Evolutionary conservation across 2,113 vertebrate genomes (phyloP).

Genomic region (Pongo pygmaeus): DNA sequence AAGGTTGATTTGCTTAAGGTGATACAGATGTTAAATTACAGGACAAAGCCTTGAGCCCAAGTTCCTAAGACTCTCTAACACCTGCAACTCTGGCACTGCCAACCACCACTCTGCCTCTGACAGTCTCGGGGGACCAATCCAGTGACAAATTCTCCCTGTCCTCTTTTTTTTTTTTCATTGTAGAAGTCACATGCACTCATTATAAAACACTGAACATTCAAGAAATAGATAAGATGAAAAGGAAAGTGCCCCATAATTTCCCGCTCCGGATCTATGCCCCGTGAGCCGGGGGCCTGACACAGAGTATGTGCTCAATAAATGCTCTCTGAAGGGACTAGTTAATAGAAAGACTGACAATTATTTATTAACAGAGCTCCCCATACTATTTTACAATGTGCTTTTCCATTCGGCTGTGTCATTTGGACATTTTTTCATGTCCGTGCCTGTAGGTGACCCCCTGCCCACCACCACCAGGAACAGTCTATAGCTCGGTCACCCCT

Average conservation of each 20-base stretch:
- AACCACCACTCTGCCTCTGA: background rate
- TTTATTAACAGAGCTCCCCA: background rate
- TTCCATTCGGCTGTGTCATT: background rate
- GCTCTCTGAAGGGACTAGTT: background rate
- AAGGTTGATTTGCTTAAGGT: background rate
- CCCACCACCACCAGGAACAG: background rate
- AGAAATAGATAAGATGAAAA: background rate
- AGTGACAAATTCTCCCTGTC: background rate
- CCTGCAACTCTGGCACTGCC: background rate
- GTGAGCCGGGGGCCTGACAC: background rate
- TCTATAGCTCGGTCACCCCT: background rate
- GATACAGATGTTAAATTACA: background rate
- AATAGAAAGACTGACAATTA: background rate
- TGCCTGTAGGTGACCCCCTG: background rate
- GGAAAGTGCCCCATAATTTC: background rate
- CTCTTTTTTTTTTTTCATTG: background rate
- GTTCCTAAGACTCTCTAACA: background rate
- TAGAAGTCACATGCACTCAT: background rate
- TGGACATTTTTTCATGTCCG: fast-evolving
- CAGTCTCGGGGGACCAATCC: background rate
- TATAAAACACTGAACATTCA: background rate
- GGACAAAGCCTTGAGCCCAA: background rate
- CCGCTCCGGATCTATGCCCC: background rate
- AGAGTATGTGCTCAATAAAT: background rate
- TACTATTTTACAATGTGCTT: background rate